Conservation (phyloP, 2,888 invertebrate genomes). For the Metopia argyrocephala region DNA sequence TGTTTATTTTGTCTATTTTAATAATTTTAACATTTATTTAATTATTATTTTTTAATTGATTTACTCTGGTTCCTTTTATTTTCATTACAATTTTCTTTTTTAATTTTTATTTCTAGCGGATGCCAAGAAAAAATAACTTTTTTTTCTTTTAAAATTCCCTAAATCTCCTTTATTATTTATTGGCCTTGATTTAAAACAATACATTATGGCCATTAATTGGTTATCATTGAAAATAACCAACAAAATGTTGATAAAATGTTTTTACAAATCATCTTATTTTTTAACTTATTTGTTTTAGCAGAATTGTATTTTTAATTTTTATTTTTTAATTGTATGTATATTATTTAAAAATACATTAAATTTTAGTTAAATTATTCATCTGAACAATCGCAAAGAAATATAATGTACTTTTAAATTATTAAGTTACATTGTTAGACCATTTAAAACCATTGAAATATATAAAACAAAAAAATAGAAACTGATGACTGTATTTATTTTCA, state of each 20-base stretch:
- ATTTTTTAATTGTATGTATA: conserved; percentile 32
- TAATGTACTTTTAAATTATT: neutral
- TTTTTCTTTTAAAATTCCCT: conserved; percentile 12
- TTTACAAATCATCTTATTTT: neutral
- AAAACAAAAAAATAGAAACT: neutral
- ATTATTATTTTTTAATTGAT: conserved; percentile 11
- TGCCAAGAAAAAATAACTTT: conserved; percentile 31
- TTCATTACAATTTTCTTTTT: conserved; percentile 18
- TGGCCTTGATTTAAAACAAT: conserved; percentile 22
- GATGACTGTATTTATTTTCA: neutral
- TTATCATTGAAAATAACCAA: conserved; percentile 24
- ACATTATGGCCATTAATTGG: conserved; percentile 33
- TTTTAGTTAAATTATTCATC: conserved; percentile 23
- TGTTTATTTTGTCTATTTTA: neutral
- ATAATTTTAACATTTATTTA: neutral
- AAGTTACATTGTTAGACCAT: conserved; percentile 12
- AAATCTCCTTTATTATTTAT: conserved; percentile 9
- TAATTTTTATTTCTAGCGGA: conserved; percentile 45
- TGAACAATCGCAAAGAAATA: neutral
- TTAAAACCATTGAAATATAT: conserved; percentile 16
- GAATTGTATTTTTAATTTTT: conserved; percentile 45
- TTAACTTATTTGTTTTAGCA: conserved; percentile 42
- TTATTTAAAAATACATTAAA: conserved; percentile 8
- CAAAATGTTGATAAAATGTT: conserved; percentile 3
- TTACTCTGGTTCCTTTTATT: conserved; percentile 15